Conservation (phyloP, 2,113 vertebrate genomes). For the Enhydra lutris region DNA sequence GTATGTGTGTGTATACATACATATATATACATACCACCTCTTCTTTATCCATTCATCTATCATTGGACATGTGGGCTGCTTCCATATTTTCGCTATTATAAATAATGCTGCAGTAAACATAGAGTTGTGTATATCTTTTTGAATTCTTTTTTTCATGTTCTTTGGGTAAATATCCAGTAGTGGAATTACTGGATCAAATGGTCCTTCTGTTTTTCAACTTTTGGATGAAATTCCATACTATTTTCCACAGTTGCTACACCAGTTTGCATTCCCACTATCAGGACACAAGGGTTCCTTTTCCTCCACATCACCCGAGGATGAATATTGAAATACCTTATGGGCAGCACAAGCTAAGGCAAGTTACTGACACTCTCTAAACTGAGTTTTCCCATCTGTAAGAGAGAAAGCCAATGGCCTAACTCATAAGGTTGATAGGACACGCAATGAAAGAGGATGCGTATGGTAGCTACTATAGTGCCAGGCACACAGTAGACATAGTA, state of each 20-base stretch:
- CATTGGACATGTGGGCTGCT: neutral
- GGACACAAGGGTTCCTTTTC: neutral
- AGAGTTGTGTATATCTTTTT: neutral
- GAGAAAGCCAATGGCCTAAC: neutral
- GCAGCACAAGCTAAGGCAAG: neutral
- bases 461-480: neutral
- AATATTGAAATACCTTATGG: neutral
- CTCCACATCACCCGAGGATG: neutral
- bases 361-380: neutral
- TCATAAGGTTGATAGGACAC: neutral
- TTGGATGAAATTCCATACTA: neutral
- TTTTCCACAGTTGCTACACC: neutral
- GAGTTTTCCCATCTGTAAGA: neutral
- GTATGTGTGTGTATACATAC: neutral
- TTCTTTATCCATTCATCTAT: neutral
- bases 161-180: neutral
- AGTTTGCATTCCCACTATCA: neutral
- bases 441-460: neutral
- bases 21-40: neutral
- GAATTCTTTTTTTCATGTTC: neutral
- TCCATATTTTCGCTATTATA: neutral
- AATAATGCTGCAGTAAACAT: neutral
- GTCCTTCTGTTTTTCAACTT: neutral
- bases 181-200: neutral
- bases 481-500: neutral